These are phyloP conservation scores for Listrodromus nycthemerus DNA, from an alignment of 2,888 invertebrate genomes.

Conservation along the genomic window DNA sequence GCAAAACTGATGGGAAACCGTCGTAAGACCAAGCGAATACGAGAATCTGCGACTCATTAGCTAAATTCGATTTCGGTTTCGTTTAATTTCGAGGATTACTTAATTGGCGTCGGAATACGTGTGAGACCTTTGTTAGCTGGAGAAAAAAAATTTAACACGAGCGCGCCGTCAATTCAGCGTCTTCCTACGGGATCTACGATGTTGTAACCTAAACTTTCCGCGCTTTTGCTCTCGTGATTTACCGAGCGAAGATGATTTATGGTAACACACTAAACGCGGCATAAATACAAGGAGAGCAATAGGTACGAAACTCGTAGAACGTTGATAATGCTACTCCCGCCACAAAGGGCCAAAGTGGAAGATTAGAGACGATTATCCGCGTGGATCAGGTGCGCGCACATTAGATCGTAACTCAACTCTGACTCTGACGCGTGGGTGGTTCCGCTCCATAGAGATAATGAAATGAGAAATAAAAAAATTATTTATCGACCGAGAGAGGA, in stretches of 20 bases:
- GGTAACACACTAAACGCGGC: slow-evolving; percentile 69
- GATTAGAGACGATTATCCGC: slow-evolving; percentile 83
- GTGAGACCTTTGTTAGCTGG: slow-evolving; percentile 57
- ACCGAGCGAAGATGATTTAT: slow-evolving; percentile 81
- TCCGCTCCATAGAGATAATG: slow-evolving; percentile 74
- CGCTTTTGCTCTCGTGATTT: slow-evolving; percentile 79
- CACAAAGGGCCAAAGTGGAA: slow-evolving; percentile 83
- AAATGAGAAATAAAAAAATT: slow-evolving; percentile 72
- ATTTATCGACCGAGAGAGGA: neutral
- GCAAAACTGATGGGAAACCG: neutral
- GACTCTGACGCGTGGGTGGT: slow-evolving; percentile 82
- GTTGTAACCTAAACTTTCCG: slow-evolving; percentile 74
- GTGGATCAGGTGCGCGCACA: slow-evolving; percentile 81
- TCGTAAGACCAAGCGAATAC: neutral
- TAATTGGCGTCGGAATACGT: slow-evolving; percentile 58
- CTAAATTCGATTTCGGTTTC: slow-evolving; percentile 38
- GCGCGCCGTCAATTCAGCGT: slow-evolving; percentile 58
- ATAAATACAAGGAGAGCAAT: slow-evolving; percentile 62
- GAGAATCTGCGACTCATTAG: slow-evolving; percentile 34
- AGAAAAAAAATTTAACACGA: slow-evolving; percentile 52
- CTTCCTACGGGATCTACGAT: slow-evolving; percentile 44
- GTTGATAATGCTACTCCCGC: slow-evolving; percentile 58
- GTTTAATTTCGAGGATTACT: slow-evolving; percentile 47
- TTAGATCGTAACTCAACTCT: slow-evolving; percentile 80
- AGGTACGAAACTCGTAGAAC: slow-evolving; percentile 69